Base-by-base conservation (phyloP, 2,113 vertebrate genomes). In the Oriolus oriolus region DNA sequence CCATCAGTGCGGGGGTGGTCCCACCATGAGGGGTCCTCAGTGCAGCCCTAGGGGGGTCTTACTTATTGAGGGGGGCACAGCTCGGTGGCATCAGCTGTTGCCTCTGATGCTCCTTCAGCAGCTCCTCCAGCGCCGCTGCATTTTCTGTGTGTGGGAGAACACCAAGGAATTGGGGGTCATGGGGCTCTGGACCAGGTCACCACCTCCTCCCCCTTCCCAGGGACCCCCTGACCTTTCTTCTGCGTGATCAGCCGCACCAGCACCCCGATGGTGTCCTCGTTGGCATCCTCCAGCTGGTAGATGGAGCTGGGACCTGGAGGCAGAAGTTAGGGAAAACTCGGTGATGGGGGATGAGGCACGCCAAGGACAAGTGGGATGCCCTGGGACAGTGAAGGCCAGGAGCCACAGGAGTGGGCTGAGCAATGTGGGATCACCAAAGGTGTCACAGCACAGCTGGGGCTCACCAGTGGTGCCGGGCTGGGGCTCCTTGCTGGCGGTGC, bases 251-350 rank as follows among this genome's bases (percentile, higher is more conserved):
- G 98, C 54, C 99, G 98, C 74, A 99, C 99, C 85, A 99, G 97
- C 84, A 99, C 98, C 33, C 99, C 98, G 10, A 99, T 99, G 68
- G 99, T 99, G 98, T 99, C 99, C 97, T 99, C 99, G 0, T 99
- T 99, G 91, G 98, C 81, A 4, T 99, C 99, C 14, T 99, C 99
- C 4, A 98, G 94, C 86, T 98, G 97, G 95, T 98, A 99, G 37
- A 98, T 94, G 22, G 98, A 98, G 83, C 60, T 97, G 91, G 96
- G 95, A 68, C 98, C 99, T 99, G 92, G 13, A 52, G 74, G 59
- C 21, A 77, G 26, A 53, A n/a, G 7, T 37, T 8, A 5, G 16
- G 70, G 10, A 21, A 11, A 4, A 24, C 20, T 66, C 20, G 0
- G 33, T 22, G 63, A 6, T 5, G 45, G 30, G 41, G 17, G 13